Evolutionary conservation across 2,888 invertebrate species (phyloP).

Genomic region (Exocentrus adspersus): DNA sequence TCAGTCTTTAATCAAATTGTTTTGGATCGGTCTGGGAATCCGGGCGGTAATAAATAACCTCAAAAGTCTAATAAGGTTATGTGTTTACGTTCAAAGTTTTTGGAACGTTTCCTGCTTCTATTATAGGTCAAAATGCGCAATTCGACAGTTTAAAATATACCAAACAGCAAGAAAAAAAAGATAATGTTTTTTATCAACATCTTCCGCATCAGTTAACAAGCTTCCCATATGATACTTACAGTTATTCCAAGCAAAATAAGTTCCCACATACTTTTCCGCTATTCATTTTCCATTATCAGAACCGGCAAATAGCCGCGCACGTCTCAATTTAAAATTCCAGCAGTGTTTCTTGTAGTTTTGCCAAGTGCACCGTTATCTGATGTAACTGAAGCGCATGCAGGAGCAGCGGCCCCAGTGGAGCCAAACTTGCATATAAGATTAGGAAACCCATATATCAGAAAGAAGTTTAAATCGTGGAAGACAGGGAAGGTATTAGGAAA

Average conservation of each 20-base stretch:
- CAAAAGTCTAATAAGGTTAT: conserved; percentile 27
- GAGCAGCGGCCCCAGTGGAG: background rate
- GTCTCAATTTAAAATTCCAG: background rate
- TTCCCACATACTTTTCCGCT: too few relatives aligned
- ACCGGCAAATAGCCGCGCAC: background rate
- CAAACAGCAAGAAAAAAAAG: too few relatives aligned
- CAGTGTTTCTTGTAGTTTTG: conserved; percentile 2
- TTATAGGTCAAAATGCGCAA: conserved; percentile 2
- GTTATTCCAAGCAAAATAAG: too few relatives aligned
- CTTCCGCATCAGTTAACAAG: too few relatives aligned
- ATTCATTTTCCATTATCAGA: background rate
- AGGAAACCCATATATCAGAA: background rate
- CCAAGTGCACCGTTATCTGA: conserved; percentile 4
- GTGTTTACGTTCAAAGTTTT: conserved; percentile 19
- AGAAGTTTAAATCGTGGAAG: background rate
- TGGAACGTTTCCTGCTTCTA: conserved; percentile 1
- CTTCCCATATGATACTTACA: too few relatives aligned
- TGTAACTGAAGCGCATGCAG: background rate
- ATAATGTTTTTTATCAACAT: too few relatives aligned
- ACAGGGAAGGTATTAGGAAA: background rate
- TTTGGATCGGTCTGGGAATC: conserved; percentile 19
- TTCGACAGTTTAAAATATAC: too few relatives aligned
- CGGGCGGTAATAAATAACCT: conserved; percentile 25
- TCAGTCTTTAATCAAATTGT: conserved; percentile 27
- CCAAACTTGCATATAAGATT: conserved; percentile 7